Base-by-base conservation (phyloP, 1,140 invertebrate species). In the Drosophila suzukii region DNA sequence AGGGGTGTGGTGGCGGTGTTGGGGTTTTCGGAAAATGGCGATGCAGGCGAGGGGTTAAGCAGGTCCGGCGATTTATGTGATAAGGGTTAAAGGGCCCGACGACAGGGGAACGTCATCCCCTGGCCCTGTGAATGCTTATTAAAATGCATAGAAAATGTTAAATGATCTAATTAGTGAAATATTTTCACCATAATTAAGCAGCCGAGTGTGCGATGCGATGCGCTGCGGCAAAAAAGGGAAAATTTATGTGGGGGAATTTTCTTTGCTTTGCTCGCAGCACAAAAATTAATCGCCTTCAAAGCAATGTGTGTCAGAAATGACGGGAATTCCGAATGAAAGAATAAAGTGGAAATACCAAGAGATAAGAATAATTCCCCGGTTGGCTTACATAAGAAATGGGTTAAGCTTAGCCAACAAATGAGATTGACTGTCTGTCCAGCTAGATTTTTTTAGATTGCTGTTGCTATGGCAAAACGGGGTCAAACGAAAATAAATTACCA, bases 81-180 rank as follows among this genome's bases (percentile, higher is more conserved):
- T 73, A 84, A 85, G 81, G 81, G 81, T 85, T 85, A 86, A 84
- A 81, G 61, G 74, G 78, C 75, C 74, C 75, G 78, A 63, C 74
- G 82, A 78, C 78, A 78, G 74, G 75, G 54, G 46, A 63, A 78
- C 39, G 58, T 50, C 66, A 70, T 60, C 41, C 24, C 13, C 13
- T 15, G 15, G 8, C 54, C 11, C 43, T n/a, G 34, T 34, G 17
- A 71, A 71, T 62, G 49, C 56, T 75, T 77, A 76, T 79, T 76
- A 84, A 82, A 82, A 84, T 84, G 72, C 73, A 84, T 70, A 66
- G 67, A 84, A 84, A 85, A 68, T 77, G 67, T 57, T 65, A 62
- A 84, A 85, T 54, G 67, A 85, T 85, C 77, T 85, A 85, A 84
- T 84, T 85, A 84, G 77, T 77, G 75, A 71, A 71, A 71, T 71